A percentile compares a stretch with the other conserved stretches of the same genome.
These are phyloP conservation scores for Cephalopachus bancanus DNA, from an alignment of 2,797 vertebrate species.

Conservation along the genomic window DNA sequence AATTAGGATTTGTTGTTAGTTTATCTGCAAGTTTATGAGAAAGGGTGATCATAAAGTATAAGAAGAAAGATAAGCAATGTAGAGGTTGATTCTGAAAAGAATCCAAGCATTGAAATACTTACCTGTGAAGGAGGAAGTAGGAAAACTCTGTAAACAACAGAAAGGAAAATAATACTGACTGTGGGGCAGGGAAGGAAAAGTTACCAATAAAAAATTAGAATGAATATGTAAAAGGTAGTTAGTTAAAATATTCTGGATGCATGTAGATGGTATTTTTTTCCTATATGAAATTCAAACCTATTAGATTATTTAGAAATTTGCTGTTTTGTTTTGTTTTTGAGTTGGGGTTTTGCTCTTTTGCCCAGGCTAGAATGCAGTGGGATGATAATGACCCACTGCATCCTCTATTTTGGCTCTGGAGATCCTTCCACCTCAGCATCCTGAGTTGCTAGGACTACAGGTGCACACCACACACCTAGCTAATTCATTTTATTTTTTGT, in stretches of 20 bases:
- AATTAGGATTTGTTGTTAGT: conserved; percentile 18
- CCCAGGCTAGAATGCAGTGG: no score
- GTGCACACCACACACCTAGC: no score
- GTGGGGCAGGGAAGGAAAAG: background rate
- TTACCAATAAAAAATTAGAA: background rate
- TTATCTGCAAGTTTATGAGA: background rate
- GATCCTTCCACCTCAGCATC: no score
- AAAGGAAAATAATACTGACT: background rate
- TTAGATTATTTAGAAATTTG: background rate
- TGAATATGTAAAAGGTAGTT: no score
- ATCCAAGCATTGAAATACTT: background rate
- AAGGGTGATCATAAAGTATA: background rate
- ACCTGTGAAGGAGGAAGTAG: background rate
- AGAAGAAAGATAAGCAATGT: background rate
- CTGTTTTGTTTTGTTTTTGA: no score
- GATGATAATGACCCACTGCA: no score
- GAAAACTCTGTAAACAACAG: background rate
- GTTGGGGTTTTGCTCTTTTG: no score
- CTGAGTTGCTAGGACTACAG: no score
- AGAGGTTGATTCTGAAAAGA: background rate
- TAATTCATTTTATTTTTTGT: no score
- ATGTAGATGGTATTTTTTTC: background rate
- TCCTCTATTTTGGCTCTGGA: no score
- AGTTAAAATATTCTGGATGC: background rate
- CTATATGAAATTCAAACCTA: background rate